A percentile compares a stretch with the other conserved stretches of the same genome.
These are phyloP conservation scores for Crax fasciolata DNA, from an alignment of 2,797 vertebrate genomes.

Conservation along the genomic window DNA sequence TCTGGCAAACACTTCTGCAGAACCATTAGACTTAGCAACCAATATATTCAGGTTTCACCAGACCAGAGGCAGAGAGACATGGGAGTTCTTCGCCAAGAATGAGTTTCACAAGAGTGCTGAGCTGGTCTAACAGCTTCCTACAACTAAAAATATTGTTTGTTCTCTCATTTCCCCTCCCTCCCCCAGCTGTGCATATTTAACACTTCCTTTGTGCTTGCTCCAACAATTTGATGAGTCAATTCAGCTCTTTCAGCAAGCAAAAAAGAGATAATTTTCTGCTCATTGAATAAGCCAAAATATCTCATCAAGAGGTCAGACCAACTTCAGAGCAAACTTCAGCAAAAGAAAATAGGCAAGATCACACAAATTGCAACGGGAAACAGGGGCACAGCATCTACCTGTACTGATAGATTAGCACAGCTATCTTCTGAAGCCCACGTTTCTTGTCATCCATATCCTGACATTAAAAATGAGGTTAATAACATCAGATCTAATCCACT, in stretches of 20 bases:
- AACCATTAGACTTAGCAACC: slow-evolving; percentile 16
- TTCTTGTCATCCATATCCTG: not conserved
- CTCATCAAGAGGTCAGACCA: slow-evolving; percentile 41
- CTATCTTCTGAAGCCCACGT: not conserved
- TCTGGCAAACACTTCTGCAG: slow-evolving; percentile 18
- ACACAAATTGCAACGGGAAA: not conserved
- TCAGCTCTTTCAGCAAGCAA: slow-evolving; percentile 68
- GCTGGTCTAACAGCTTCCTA: slow-evolving; percentile 63
- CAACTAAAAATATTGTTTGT: slow-evolving; percentile 62
- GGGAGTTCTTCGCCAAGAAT: slow-evolving; percentile 4
- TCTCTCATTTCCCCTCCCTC: slow-evolving; percentile 31
- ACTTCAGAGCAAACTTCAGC: not conserved
- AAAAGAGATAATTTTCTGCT: slow-evolving; percentile 66
- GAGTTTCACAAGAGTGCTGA: slow-evolving; percentile 63
- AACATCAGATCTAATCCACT: not conserved
- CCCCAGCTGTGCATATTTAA: slow-evolving; percentile 68
- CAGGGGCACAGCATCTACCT: not conserved
- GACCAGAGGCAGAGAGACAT: slow-evolving; percentile 31
- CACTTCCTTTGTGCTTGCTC: slow-evolving; percentile 66
- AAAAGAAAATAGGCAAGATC: not conserved
- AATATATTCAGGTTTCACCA: slow-evolving; percentile 12
- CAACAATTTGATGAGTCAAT: slow-evolving; percentile 73
- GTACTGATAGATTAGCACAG: not conserved
- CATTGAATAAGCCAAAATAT: slow-evolving; percentile 52
- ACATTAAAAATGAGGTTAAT: not conserved